Percentiles rank a stretch among this genome's conserved stretches.
These are phyloP conservation scores for Lagenorhynchus albirostris DNA, from an alignment of 2,113 vertebrate genomes.

Conservation along the genomic window DNA sequence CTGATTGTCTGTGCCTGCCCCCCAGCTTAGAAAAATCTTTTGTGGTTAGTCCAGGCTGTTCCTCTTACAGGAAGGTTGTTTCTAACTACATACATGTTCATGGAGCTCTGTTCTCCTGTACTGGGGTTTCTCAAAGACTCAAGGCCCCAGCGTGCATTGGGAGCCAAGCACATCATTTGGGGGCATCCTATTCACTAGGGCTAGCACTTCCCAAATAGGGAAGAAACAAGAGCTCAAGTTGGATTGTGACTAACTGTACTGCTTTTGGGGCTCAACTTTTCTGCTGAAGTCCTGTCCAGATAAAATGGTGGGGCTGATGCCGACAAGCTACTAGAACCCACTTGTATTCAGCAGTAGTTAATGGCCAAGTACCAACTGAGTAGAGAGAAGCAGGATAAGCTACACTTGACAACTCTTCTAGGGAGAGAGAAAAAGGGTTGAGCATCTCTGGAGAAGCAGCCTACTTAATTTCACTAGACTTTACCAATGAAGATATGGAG, in stretches of 20 bases:
- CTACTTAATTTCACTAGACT: background rate
- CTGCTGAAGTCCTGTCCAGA: background rate
- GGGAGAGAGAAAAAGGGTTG: background rate
- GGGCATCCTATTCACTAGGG: background rate
- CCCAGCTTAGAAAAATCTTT: background rate
- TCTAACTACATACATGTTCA: background rate
- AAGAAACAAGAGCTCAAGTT: background rate
- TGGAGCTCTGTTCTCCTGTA: background rate
- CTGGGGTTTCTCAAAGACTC: background rate
- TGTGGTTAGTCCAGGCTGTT: fast-evolving
- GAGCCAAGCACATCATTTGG: background rate
- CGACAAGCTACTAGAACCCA: background rate
- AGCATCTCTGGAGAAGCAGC: background rate
- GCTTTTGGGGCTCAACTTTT: background rate
- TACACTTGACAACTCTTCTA: background rate
- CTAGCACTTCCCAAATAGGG: background rate
- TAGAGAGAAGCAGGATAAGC: background rate
- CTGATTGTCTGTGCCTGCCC: background rate
- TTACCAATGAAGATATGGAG: background rate
- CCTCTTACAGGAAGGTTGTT: background rate
- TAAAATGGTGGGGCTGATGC: background rate
- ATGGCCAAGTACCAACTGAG: background rate
- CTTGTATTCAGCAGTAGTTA: background rate
- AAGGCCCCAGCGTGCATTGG: background rate
- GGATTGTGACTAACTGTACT: background rate